Evolutionary conservation across 2,888 invertebrate genomes (phyloP), one percentile per base, ranked within the genome.

Genomic region (Hydrotaea cyrtoneurina): DNA sequence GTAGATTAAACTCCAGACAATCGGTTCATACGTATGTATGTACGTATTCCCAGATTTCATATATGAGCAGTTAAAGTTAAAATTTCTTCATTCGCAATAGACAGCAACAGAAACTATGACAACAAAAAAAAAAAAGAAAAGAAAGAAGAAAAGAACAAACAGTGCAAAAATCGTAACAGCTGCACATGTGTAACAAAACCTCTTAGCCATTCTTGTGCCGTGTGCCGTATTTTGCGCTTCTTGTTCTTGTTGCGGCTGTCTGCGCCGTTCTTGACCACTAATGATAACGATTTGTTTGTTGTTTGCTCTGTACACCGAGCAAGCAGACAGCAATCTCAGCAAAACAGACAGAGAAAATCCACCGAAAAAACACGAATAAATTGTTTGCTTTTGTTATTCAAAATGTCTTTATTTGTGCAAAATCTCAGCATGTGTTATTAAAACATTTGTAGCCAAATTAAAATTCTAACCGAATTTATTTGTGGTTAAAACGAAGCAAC

Each of bases 221-320:
- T 55, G 55, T 55, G 26, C 15, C 11, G 59, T 66, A 43, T 53
- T 39, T 50, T 36, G 55, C 46, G 46, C 78, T 46, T 66, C n/a
- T 69, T 36, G 19, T 46, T 19, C 23, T n/a, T 64, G 15, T 64
- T 50, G 11, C 31, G 11, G 66, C 74, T 66, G 43, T 55, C 21
- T 66, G 74, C 39, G 11, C 50, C 23, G 73, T 57, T 19, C 73
- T 73, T 82, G 76, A 77, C 81, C 82, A 85, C 85, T 85, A 85
- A 85, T 85, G 85, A 82, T 85, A 85, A 82, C 77, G 82, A 82
- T 85, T 85, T 85, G 79, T 85, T 82, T 82, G 80, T 71, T 59
- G 72, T 80, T 80, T 59, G 50, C 50, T 72, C 55, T 71, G 66
- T 76, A 72, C 76, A 76, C 64, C 73, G 59, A 10, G 17, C 31